A percentile compares a stretch with the other conserved stretches of the same genome.
phyloP scores from a whole-genome alignment of 2,888 invertebrate genomes.

The Lasioglossum zephyrum region DNA sequence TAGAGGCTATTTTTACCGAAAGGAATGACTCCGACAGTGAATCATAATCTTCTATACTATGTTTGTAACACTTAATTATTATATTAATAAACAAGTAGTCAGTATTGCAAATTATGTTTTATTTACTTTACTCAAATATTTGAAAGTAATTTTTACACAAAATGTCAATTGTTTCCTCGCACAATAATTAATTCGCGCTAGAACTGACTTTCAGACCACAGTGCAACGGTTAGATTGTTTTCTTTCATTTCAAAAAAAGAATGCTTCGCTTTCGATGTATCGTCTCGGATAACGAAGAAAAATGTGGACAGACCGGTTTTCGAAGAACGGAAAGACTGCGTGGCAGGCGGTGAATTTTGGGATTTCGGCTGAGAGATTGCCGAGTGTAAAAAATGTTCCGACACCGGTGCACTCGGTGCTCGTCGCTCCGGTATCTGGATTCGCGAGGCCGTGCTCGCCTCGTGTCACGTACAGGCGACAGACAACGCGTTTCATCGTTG shows the following conservation, averaged over 20 bases:
- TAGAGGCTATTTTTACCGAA: too few species aligned
- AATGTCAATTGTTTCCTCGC: too few species aligned
- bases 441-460: neutral
- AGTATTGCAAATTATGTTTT: too few species aligned
- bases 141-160: too few species aligned
- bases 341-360: neutral
- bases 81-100: too few species aligned
- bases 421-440: slow-evolving; percentile 14
- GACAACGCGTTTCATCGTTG: neutral
- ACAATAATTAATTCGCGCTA: too few species aligned
- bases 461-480: slow-evolving; percentile 14
- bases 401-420: neutral
- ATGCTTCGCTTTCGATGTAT: neutral
- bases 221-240: neutral
- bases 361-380: neutral
- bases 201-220: too few species aligned
- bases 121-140: too few species aligned
- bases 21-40: too few species aligned
- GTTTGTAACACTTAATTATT: too few species aligned
- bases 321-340: neutral
- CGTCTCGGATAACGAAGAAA: neutral
- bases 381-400: neutral
- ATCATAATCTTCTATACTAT: too few species aligned
- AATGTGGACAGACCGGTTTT: neutral
- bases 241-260: neutral